Base-by-base conservation (phyloP, 2,888 invertebrate genomes). In the Lobophora halterata region DNA sequence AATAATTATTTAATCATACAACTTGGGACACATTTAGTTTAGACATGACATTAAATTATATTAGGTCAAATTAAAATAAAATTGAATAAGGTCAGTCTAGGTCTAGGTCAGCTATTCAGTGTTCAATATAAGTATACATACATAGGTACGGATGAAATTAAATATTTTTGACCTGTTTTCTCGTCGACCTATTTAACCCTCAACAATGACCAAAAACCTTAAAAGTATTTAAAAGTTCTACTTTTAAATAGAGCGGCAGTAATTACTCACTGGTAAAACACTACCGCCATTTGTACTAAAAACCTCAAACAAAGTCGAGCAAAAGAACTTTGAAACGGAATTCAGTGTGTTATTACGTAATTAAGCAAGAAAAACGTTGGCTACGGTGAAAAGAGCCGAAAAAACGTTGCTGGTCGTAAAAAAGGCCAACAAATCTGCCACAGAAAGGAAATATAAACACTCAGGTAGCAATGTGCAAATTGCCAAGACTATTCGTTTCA, bases 391-490 rank as follows among this genome's bases (percentile, higher is more conserved):
- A 62, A 71, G 69, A 57, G 57, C 63, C 56, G 72, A 77, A 78
- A 79, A 83, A 81, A 43, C 33, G 6, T 17, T 18, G 16, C 10
- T 6, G 25, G 20, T 29, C 26, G 34, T 38, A 55, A 63, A 69
- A 61, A 71, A 71, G 57, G 58, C 64, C 58, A 72, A 77, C 79
- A 81, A 83, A 81, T 81, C 79, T 71, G 62, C 65, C 68, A 45
- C 56, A 62, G 55, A 72, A 78, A 77, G 79, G 80, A 81, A 81
- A 76, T 70, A 66, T 64, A 68, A 70, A 71, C 65, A 67, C 64
- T 63, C 61, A 67, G 65, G 75, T 73, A 71, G 76, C 76, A 65
- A 76, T 70, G 71, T 74, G 72, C 65, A 72, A 71, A 73, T 74
- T 71, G 71, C 67, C 60, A 57, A 63, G 62, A 62, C 57, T 61